These are phyloP conservation scores for Pseudopodoces humilis DNA, from an alignment of 2,113 vertebrate genomes.

Conservation along the genomic window DNA sequence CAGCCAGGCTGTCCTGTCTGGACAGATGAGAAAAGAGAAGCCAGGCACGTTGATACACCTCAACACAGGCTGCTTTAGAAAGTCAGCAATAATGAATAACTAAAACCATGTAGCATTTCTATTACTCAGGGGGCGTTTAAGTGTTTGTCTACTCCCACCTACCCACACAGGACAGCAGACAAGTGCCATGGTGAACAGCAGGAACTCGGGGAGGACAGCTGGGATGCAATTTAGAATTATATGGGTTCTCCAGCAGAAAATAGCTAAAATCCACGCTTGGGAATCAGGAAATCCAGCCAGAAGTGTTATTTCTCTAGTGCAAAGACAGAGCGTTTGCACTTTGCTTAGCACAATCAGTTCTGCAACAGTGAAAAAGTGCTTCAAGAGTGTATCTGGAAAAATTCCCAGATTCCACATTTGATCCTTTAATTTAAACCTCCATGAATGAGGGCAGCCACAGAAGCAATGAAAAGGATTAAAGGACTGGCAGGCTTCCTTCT, in stretches of 20 bases:
- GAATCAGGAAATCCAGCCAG: background rate
- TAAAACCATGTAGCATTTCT: background rate
- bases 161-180: background rate
- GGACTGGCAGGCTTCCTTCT: background rate
- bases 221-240: background rate
- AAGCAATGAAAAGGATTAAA: background rate
- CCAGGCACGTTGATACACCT: accelerated
- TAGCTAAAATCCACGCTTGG: background rate
- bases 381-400: background rate
- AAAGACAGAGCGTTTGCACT: background rate
- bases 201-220: background rate
- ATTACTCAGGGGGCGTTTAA: background rate
- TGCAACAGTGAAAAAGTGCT: background rate
- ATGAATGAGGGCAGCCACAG: background rate
- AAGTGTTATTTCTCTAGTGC: background rate
- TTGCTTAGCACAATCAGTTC: background rate
- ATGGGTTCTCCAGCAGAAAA: background rate
- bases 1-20: background rate
- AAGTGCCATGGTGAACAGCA: background rate
- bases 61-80: background rate
- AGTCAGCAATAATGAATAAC: background rate
- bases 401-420: background rate
- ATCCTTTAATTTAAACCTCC: background rate
- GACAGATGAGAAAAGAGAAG: background rate
- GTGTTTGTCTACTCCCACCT: background rate